phyloP scores from a whole-genome alignment of 1,140 invertebrate genomes.

The Camponotus vicinus region DNA sequence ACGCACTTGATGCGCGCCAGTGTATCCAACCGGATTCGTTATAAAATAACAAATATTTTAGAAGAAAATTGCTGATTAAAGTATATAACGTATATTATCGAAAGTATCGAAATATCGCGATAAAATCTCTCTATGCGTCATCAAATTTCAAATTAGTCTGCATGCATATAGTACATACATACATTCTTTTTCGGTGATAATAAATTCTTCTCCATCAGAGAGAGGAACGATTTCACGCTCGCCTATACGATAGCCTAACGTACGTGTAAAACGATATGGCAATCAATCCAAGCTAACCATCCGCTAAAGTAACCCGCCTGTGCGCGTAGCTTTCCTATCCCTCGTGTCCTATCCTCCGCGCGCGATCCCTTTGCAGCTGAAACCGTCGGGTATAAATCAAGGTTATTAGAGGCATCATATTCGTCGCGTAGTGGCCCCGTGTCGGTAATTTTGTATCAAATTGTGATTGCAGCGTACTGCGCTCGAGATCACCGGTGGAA shows the following conservation, averaged over 20 bases:
- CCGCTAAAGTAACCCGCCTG: slow-evolving; percentile 78
- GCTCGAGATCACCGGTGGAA: slow-evolving; percentile 27
- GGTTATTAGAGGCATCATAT: slow-evolving; percentile 85
- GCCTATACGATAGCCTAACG: slow-evolving; percentile 73
- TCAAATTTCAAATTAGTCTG: slow-evolving; percentile 25
- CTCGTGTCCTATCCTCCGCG: slow-evolving; percentile 66
- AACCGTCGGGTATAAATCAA: slow-evolving; percentile 84
- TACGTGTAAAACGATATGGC: slow-evolving; percentile 84
- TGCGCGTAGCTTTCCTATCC: slow-evolving; percentile 78
- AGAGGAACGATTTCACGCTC: slow-evolving; percentile 68
- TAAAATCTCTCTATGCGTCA: neutral
- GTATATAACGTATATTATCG: neutral
- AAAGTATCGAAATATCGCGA: neutral
- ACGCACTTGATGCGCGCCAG: too few relatives aligned
- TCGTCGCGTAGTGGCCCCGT: slow-evolving; percentile 78
- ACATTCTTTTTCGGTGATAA: slow-evolving; percentile 58
- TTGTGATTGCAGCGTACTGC: slow-evolving; percentile 76
- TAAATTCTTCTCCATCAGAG: slow-evolving; percentile 63
- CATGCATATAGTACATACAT: neutral
- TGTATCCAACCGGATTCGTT: too few relatives aligned
- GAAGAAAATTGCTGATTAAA: too few relatives aligned
- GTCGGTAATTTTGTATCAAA: slow-evolving; percentile 85
- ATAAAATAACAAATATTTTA: too few relatives aligned
- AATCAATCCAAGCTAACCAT: slow-evolving; percentile 85
- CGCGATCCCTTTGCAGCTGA: slow-evolving; percentile 79